Base-by-base conservation (phyloP, 2,888 invertebrate species). In the Acronicta leporina region DNA sequence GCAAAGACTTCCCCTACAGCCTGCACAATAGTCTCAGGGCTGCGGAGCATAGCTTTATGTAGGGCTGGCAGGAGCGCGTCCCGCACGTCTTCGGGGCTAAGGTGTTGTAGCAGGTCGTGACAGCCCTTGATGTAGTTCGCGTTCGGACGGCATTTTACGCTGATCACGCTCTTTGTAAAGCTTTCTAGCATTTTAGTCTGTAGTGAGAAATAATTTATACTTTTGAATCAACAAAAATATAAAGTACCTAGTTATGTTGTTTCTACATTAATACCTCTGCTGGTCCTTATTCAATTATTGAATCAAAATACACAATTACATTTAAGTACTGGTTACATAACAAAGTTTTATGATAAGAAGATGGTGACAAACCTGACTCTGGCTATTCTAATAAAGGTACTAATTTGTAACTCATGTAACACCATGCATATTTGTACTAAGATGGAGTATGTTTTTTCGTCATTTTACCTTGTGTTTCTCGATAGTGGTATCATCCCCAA, bases 1-100 rank as follows among this genome's bases (percentile, higher is more conserved):
- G 95, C 95, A 25, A 99, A 89, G 63, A 98, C 96, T 48, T 96
- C 95, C 0, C 97, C 97, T 40, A 99, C 97, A 15, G 96, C 96
- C 86, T 97, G 96, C 16, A 99, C 95, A 67, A 98, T 97, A 53
- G 98, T 96, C 95, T 99, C 99, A 0, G 99, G 99, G 91, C 98
- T 99, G 51, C 99, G 94, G 30, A 99, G 94, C 96, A 99, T 97
- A 16, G 98, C 96, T 87, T 98, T 98, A 87, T 98, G 98, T 55
- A 99, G 92, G 1, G 98, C 97, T 0, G 99, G 98, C 64, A 98
- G 92, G 44, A 99, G 87, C 7, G 92, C 92, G 46, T 95, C 95
- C 80, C 97, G 96, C 78, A 99, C 98, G 52, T 97, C 97, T 0
- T 95, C 95, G 63, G 95, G 94, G 15, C 92, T 94, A 13, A 97